Conservation (phyloP, 2,113 vertebrate species). For the Epinephelus lanceolatus region DNA sequence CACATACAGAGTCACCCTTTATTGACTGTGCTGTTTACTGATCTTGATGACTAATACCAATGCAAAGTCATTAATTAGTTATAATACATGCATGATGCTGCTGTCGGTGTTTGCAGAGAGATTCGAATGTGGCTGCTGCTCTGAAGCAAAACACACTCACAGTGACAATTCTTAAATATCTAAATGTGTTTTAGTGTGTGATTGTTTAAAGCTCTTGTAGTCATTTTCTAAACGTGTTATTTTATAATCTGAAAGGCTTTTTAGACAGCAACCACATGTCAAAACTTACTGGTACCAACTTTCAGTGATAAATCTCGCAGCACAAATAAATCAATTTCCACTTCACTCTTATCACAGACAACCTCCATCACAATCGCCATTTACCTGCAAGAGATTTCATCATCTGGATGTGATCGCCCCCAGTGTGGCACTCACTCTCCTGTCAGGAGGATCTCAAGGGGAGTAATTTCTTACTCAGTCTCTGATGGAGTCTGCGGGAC, state of each 20-base stretch:
- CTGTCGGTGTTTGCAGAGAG: conserved; percentile 4
- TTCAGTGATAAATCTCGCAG: conserved; percentile 14
- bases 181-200: not conserved
- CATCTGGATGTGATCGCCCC: conserved; percentile 47
- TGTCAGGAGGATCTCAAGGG: conserved; percentile 51
- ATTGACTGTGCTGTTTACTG: not conserved
- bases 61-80: conserved; percentile 1
- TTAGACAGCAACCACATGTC: not conserved
- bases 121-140: conserved; percentile 12
- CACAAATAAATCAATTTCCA: conserved; percentile 36
- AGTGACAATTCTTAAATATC: conserved; percentile 15
- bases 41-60: not conserved
- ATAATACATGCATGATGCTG: conserved; percentile 16
- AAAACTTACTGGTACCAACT: conserved; percentile 12
- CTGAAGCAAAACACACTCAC: not conserved
- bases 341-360: conserved; percentile 32
- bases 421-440: conserved; percentile 51
- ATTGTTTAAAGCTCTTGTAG: not conserved
- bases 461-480: conserved; percentile 58
- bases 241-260: conserved; percentile 25
- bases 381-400: conserved; percentile 65
- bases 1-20: conserved; percentile 3
- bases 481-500: conserved; percentile 34
- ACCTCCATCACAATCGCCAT: conserved; percentile 49
- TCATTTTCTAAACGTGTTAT: not conserved